These are phyloP conservation scores for Pseudocheirus occidentalis DNA, from an alignment of 2,797 vertebrate species.

Conservation along the genomic window DNA sequence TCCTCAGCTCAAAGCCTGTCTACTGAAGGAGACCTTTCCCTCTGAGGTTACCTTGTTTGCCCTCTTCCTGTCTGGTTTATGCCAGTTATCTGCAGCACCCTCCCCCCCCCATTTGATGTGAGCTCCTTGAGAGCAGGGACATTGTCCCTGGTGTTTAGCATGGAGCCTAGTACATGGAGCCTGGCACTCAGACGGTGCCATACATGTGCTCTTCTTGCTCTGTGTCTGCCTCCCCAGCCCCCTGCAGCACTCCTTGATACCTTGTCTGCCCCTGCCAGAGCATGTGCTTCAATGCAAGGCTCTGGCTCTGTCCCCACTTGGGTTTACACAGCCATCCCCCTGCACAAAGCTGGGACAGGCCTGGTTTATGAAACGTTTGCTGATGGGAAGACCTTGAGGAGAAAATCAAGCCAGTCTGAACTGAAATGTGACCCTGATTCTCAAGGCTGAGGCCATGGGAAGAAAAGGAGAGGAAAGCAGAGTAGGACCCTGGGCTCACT, in stretches of 20 bases:
- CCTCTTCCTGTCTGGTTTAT: not conserved
- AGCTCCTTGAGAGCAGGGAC: too few species aligned
- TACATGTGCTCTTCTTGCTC: too few species aligned
- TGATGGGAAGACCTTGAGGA: not conserved
- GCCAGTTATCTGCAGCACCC: too few species aligned
- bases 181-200: too few species aligned
- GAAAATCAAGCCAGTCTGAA: too few species aligned
- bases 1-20: too few species aligned
- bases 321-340: too few species aligned
- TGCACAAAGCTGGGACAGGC: not conserved
- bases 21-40: not conserved
- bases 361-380: not conserved
- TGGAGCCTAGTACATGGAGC: too few species aligned
- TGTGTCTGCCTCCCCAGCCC: not conserved
- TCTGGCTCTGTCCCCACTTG: accelerated
- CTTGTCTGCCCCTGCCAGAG: too few species aligned
- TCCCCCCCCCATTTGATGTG: too few species aligned
- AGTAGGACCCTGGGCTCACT: not conserved
- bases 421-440: not conserved
- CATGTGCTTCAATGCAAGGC: not conserved
- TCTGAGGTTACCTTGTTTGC: not conserved
- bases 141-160: too few species aligned
- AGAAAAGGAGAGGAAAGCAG: not conserved
- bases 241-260: too few species aligned
- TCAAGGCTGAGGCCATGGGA: not conserved